Conservation (phyloP, 2,797 vertebrate species). For the Mormyrus proboscirostris region DNA sequence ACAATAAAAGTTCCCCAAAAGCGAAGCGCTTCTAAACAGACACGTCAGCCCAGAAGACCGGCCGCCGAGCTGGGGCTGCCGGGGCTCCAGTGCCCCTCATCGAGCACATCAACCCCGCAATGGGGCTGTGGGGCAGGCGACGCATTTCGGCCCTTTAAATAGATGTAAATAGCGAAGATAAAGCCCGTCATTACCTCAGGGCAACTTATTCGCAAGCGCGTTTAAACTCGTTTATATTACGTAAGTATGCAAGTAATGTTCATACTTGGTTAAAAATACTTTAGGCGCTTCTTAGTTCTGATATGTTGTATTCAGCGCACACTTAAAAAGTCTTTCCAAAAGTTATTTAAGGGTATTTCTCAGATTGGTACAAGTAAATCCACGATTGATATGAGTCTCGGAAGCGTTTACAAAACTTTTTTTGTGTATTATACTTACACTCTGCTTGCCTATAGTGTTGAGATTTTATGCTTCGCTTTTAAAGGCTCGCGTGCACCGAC, state of each 20-base stretch:
- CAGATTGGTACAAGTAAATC: not conserved
- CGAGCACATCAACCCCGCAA: not conserved
- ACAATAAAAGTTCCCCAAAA: not conserved
- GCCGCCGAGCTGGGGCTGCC: not conserved
- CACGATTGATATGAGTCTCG: not conserved
- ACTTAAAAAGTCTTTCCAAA: not conserved
- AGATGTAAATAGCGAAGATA: not conserved
- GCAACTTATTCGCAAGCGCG: not conserved
- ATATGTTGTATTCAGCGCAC: not conserved
- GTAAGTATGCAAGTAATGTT: not conserved
- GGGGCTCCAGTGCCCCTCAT: not conserved
- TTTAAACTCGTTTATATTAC: not conserved
- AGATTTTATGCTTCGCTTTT: not conserved
- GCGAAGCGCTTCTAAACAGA: not conserved
- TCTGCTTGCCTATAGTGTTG: not conserved
- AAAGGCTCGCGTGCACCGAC: not conserved
- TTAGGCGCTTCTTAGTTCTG: not conserved
- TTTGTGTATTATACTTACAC: not conserved
- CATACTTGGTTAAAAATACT: not conserved
- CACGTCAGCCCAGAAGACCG: not conserved
- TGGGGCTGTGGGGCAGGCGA: not conserved
- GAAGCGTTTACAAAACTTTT: not conserved
- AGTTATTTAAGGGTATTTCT: not conserved
- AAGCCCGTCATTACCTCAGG: not conserved
- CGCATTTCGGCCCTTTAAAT: not conserved